Base-by-base conservation (phyloP, 2,888 invertebrate genomes). In the Thecocarcelia acutangulata region DNA sequence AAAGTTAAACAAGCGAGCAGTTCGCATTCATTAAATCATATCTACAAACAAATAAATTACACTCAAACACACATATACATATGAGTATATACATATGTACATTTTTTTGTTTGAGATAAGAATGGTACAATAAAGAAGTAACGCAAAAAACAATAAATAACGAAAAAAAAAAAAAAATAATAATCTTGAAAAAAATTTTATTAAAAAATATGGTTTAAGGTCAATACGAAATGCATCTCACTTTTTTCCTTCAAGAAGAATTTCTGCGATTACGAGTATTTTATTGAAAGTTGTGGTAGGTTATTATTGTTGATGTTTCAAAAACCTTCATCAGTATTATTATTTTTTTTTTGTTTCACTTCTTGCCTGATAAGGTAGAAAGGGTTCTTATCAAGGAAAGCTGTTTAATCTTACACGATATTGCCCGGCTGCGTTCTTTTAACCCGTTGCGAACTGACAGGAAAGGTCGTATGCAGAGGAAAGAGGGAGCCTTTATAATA, bases 201-300 rank as follows among this genome's bases (percentile, higher is more conserved):
- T 50, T 42, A 69, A 54, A 63, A 70, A 58, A 66, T 64, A 68
- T 76, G 76, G 72, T 61, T 77, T 75, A 81, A 81, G 81, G 81
- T 77, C 81, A 77, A 68, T 73, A 21, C 9, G 6, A 48, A 48
- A 17, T 63, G 24, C 63, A 64, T 15, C 56, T 48, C 19, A 42
- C 6, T n/a, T 42, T 19, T 37, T 61, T 33, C 8, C 33, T 61
- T 63, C 12, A 4, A 44, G 37, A 50, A 42, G 21, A 66, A 54
- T 52, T 44, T 48, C 17, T 54, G 64, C 24, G n/a, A n/a, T n/a
- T 54, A 69, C 24, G n/a, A 44, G 44, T 42, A 54, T 56, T 40
- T 17, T 61, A 42, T 17, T 63, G n/a, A 56, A 15, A 42, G 56
- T 76, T 80, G 80, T 54, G 75, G 80, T 76, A 80, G 76, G 80